Conservation (phyloP, 2,113 vertebrate species). For the Gallinago jamesoni region DNA sequence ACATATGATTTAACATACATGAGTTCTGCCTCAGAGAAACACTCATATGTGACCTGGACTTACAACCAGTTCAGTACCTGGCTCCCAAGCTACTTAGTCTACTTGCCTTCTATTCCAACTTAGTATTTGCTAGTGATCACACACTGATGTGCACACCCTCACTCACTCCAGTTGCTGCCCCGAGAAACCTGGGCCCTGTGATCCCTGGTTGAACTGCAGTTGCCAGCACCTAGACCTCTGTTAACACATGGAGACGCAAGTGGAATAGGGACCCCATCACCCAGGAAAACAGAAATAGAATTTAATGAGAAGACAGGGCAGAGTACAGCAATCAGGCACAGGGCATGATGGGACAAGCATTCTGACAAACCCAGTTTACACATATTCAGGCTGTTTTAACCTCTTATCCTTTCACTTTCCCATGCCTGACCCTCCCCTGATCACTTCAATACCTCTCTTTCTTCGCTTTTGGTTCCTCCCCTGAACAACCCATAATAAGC, state of each 20-base stretch:
- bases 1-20: not conserved
- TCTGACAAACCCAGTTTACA: not conserved
- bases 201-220: not conserved
- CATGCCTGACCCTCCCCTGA: not conserved
- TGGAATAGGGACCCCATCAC: not conserved
- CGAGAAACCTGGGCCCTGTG: not conserved
- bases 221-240: not conserved
- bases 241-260: not conserved
- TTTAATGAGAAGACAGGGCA: not conserved
- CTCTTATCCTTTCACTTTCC: not conserved
- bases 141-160: not conserved
- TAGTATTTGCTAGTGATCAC: not conserved
- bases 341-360: not conserved
- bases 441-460: not conserved
- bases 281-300: not conserved
- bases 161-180: not conserved
- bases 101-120: not conserved
- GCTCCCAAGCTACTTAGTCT: not conserved
- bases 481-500: not conserved
- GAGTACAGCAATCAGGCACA: accelerated
- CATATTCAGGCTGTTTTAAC: not conserved
- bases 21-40: not conserved
- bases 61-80: not conserved
- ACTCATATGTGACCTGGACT: not conserved
- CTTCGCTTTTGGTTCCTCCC: not conserved